Base-by-base conservation (phyloP, 2,888 invertebrate genomes). In the Rhaphigaster nebulosa region DNA sequence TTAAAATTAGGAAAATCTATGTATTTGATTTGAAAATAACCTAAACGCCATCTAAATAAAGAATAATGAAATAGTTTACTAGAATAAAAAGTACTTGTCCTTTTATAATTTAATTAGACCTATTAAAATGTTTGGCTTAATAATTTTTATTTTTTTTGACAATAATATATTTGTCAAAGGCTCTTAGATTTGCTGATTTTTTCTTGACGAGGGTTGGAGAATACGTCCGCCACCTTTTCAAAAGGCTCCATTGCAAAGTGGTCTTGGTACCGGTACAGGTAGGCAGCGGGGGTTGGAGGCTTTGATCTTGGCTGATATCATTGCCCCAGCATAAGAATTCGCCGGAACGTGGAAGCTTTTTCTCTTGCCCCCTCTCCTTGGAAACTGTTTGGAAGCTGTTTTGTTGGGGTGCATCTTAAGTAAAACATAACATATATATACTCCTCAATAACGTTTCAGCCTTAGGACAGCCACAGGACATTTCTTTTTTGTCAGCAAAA, bases 291-390 rank as follows among this genome's bases (percentile, higher is more conserved):
- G n/a, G n/a, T n/a, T 13, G 54, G 26, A n/a, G 26, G n/a, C 60
- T 60, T 60, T 60, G 60, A 60, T 60, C 60, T 60, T 8, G 60
- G 6, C 60, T 60, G 60, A 60, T 60, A n/a, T 60, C 60, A 60
- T 60, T 60, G n/a, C 60, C n/a, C 60, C n/a, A 60, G 60, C 60
- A n/a, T n/a, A 60, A n/a, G 60, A 60, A 60, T 60, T 60, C n/a
- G 10, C n/a, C n/a, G 60, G n/a, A n/a, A 60, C 60, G n/a, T n/a
- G 60, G 60, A 60, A 60, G n/a, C 60, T 60, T 60, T 60, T 60
- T 60, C 60, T 60, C 60, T 60, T 60, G 26, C 26, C 60, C 60
- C 60, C 10, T 60, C 60, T n/a, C n/a, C 60, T 12, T 12, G 60
- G 60, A 26, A 60, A n/a, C 26, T 60, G 56, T 26, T 26, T 56